These are phyloP conservation scores for Drosophila miranda DNA, from an alignment of 1,140 invertebrate genomes.

Conservation along the genomic window DNA sequence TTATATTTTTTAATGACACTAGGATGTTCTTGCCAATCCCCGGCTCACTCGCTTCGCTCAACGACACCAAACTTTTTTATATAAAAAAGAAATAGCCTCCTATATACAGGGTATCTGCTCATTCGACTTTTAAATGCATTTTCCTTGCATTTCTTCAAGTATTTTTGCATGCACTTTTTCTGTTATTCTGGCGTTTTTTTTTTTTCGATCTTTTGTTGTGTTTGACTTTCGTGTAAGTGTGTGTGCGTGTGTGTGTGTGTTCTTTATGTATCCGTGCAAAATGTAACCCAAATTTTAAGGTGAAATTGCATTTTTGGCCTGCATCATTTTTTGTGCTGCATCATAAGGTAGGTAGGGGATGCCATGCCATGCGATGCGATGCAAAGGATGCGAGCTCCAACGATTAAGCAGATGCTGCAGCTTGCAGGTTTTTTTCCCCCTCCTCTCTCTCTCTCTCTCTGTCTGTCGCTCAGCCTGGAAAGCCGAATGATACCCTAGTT, in stretches of 20 bases:
- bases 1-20: too few species aligned
- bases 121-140: too few species aligned
- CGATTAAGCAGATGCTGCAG: slow-evolving; percentile 18
- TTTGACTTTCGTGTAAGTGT: neutral
- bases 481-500: slow-evolving; percentile 17
- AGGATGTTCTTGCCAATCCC: too few species aligned
- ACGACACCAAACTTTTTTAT: too few species aligned
- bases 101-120: too few species aligned
- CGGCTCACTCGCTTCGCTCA: too few species aligned
- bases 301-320: slow-evolving; percentile 32
- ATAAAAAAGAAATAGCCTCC: too few species aligned
- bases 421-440: slow-evolving; percentile 9
- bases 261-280: slow-evolving; percentile 15
- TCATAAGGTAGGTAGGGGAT: neutral
- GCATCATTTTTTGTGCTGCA: slow-evolving; percentile 10
- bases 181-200: slow-evolving; percentile 13
- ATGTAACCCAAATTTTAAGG: slow-evolving; percentile 22
- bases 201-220: slow-evolving; percentile 11
- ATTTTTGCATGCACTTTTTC: slow-evolving; percentile 13
- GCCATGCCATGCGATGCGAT: too few species aligned
- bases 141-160: too few species aligned
- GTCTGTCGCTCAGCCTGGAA: neutral
- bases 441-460: too few species aligned
- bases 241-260: neutral
- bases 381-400: slow-evolving; percentile 6